Evolutionary conservation across 2,113 vertebrate species (phyloP), one percentile per base, ranked within the genome.

Genomic region (Deroptyus accipitrinus): DNA sequence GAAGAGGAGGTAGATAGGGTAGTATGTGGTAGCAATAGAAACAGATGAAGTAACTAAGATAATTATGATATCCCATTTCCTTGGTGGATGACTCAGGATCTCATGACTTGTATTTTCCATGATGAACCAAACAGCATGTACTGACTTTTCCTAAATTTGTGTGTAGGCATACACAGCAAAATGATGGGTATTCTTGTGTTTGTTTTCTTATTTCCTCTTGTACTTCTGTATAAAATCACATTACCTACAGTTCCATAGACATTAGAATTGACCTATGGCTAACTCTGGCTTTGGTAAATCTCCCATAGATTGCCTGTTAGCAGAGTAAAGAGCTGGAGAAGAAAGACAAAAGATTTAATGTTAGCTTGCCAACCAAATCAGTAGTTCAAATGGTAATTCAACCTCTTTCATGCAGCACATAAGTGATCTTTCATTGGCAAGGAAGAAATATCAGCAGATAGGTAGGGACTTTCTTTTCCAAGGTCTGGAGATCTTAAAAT

Each of bases 11-110:
- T 67, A 27, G 7, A 24, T 54, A 68, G 37, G 16, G 42, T 42
- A 27, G 18, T 31, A n/a, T 84, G 33, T 81, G 74, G 83, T 41
- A 74, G 41, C 24, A 78, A 51, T 83, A 90, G 48, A 86, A 92
- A 92, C n/a, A 11, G 17, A 63, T 89, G 44, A 86, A 67, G 81
- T 91, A 92, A 84, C 37, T 78, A 30, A 80, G 51, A 89, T 86
- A 89, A 96, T 94, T 84, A 77, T 35, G 41, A 73, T 96, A 91
- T 92, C 69, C 23, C 5, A 8, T 94, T 89, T 89, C 90, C 55
- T 75, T 89, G 41, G 37, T 68, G 61, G 69, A 54, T 96, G 84
- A 95, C 84, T 95, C 86, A 92, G 81, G 69, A 75, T 33, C 74
- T 20, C 84, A 81, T 92, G 92, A 92, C 46, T 89, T 0, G 2